Percentiles rank a stretch among this genome's conserved stretches.
These are phyloP conservation scores for Orthosia incerta DNA, from an alignment of 2,888 invertebrate genomes.

Conservation along the genomic window DNA sequence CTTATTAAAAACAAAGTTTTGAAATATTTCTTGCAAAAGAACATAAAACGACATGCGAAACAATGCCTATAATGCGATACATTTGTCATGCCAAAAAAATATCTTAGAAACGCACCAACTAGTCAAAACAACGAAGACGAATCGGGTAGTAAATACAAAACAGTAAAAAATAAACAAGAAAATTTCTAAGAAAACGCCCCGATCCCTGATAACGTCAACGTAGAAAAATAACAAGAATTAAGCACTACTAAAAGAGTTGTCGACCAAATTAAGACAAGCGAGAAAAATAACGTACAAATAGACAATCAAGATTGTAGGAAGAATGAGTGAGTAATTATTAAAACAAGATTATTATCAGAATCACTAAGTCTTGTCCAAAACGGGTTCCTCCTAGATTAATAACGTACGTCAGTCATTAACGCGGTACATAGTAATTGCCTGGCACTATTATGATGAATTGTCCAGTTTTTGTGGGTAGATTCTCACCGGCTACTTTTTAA, in stretches of 20 bases:
- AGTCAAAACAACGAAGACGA: conserved; percentile 62
- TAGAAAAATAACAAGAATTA: conserved; percentile 86
- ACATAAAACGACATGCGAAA: neutral
- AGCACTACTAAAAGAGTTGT: conserved; percentile 86
- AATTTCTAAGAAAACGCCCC: conserved; percentile 74
- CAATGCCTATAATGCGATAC: neutral
- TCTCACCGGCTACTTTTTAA: conserved; percentile 84
- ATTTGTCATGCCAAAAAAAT: neutral
- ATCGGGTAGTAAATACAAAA: conserved; percentile 58
- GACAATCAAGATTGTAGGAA: conserved; percentile 88
- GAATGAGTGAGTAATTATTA: conserved; percentile 89
- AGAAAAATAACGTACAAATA: conserved; percentile 89
- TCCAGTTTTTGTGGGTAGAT: conserved; percentile 85
- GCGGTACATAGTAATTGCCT: conserved; percentile 89
- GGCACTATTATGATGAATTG: conserved; percentile 90
- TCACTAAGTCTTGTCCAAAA: conserved; percentile 87
- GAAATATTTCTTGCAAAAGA: neutral
- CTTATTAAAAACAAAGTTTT: neutral
- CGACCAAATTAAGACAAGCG: conserved; percentile 85
- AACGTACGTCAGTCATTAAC: conserved; percentile 89
- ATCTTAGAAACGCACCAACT: conserved; percentile 27
- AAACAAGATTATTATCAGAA: conserved; percentile 90
- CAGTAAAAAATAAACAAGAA: conserved; percentile 60
- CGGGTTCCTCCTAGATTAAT: conserved; percentile 88
- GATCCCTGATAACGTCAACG: conserved; percentile 80